Evolutionary conservation across 1,140 invertebrate genomes (phyloP).

Genomic region (Pseudomyrmex pallidus): DNA sequence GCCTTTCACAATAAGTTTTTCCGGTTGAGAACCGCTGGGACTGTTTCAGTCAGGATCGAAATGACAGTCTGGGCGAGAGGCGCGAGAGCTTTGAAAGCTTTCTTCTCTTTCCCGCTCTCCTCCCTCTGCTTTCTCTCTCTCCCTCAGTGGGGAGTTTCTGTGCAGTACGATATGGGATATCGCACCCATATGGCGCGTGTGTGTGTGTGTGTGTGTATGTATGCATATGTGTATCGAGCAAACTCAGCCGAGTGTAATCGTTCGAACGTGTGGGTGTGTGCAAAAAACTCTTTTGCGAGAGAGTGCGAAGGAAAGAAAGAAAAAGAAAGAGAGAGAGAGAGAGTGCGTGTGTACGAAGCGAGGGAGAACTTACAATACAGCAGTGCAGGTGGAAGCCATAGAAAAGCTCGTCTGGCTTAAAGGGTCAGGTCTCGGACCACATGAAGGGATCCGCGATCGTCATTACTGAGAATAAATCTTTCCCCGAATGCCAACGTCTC

Average conservation of each 20-base stretch:
- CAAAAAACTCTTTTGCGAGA: constrained; percentile 78
- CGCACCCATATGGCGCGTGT: not conserved
- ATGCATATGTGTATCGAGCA: constrained; percentile 57
- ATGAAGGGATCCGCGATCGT: constrained; percentile 61
- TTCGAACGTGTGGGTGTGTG: constrained; percentile 69
- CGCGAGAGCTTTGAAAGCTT: constrained; percentile 74
- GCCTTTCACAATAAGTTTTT: constrained; percentile 9
- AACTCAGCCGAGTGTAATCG: constrained; percentile 57
- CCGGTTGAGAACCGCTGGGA: constrained; percentile 70
- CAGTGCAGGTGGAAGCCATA: constrained; percentile 79
- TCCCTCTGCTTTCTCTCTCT: constrained; percentile 12
- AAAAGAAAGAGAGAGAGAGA: constrained; percentile 65
- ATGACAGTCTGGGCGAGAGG: constrained; percentile 76
- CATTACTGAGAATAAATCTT: constrained; percentile 54
- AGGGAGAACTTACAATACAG: constrained; percentile 76
- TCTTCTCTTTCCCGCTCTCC: constrained; percentile 32
- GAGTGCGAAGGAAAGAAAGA: constrained; percentile 50
- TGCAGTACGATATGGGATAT: constrained; percentile 73
- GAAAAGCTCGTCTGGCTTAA: constrained; percentile 83
- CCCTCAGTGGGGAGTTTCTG: constrained; percentile 52
- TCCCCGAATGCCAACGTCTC: constrained; percentile 1
- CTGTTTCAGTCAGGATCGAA: constrained; percentile 75
- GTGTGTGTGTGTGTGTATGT: not conserved
- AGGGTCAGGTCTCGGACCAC: constrained; percentile 78
- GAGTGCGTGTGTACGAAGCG: not conserved